A percentile compares a stretch with the other conserved stretches of the same genome.
Conservation (phyloP, 2,797 vertebrate genomes). For the Loriculus beryllinus region DNA sequence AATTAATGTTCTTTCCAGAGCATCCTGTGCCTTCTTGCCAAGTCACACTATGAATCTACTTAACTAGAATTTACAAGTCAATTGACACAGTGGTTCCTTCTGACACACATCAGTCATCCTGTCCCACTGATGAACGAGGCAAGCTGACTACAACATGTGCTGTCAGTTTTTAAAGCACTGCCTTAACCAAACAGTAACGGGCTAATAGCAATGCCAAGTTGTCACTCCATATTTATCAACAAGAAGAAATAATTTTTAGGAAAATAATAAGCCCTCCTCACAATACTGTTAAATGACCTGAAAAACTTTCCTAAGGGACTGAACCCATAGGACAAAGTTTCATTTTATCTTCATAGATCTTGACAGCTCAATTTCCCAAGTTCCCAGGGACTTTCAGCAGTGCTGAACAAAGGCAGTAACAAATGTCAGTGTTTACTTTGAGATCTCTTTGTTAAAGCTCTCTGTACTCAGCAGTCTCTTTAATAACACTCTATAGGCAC, state of each 20-base stretch:
- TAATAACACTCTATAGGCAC: slow-evolving; percentile 41
- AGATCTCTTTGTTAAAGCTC: slow-evolving; percentile 57
- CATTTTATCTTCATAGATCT: slow-evolving; percentile 69
- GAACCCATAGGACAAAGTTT: slow-evolving; percentile 65
- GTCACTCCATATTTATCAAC: slow-evolving; percentile 33
- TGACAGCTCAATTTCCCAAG: slow-evolving; percentile 75
- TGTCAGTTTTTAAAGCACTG: background rate
- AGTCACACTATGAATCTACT: background rate
- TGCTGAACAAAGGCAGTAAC: slow-evolving; percentile 42
- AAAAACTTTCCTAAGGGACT: slow-evolving; percentile 59
- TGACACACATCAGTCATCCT: slow-evolving; percentile 16
- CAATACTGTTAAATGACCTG: slow-evolving; percentile 57
- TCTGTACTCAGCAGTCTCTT: slow-evolving; percentile 29
- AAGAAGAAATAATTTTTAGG: slow-evolving; percentile 28
- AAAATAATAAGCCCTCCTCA: slow-evolving; percentile 28
- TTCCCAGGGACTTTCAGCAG: slow-evolving; percentile 10
- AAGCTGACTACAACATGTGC: background rate
- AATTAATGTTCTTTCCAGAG: background rate
- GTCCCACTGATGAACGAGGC: background rate
- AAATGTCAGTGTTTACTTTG: slow-evolving; percentile 41
- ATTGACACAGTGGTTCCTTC: background rate
- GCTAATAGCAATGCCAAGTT: background rate
- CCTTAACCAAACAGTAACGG: background rate
- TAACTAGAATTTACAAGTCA: background rate
- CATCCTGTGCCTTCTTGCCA: background rate